Percentiles rank a stretch among this genome's conserved stretches.
Evolutionary conservation across 2,888 invertebrate species (phyloP).

Genomic region (Cinara cedri): DNA sequence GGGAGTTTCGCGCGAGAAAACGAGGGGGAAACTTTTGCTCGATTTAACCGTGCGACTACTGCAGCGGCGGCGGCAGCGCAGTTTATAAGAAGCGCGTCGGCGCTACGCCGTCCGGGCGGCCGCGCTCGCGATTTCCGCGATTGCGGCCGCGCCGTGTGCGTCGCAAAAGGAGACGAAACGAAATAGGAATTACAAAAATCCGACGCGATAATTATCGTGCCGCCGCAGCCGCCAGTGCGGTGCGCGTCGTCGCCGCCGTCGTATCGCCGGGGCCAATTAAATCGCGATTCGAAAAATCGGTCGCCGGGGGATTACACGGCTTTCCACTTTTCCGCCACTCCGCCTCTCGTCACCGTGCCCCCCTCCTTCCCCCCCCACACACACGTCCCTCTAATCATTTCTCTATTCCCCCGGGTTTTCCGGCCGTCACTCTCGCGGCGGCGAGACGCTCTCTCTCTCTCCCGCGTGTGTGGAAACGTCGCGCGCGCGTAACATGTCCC

Average conservation of each 20-base stretch:
- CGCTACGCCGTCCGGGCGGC: background rate
- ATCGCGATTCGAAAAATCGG: constrained; percentile 49
- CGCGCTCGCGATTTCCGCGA: background rate
- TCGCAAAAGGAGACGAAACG: too few species aligned
- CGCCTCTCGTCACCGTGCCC: constrained; percentile 35
- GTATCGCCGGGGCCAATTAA: constrained; percentile 27
- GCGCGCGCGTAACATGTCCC: constrained; percentile 32
- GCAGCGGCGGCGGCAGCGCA: too few species aligned
- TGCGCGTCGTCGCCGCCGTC: background rate
- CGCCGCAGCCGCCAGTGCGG: constrained; percentile 2
- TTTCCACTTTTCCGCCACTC: constrained; percentile 51
- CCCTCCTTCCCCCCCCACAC: too few species aligned
- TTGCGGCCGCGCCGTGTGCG: background rate
- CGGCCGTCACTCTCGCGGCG: constrained; percentile 27
- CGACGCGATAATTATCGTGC: too few species aligned
- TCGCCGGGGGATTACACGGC: constrained; percentile 48
- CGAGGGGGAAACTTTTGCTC: constrained; percentile 44
- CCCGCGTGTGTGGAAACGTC: constrained; percentile 32
- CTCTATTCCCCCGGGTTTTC: background rate
- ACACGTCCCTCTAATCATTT: constrained; percentile 37
- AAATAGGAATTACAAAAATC: too few species aligned
- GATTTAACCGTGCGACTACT: constrained; percentile 29
- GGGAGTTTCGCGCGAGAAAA: constrained; percentile 1
- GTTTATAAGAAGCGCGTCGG: constrained; percentile 1
- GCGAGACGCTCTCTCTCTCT: constrained; percentile 9